Evolutionary conservation across 1,140 invertebrate species (phyloP), one percentile per base, ranked within the genome.

Genomic region (Sminthurinus signatus): DNA sequence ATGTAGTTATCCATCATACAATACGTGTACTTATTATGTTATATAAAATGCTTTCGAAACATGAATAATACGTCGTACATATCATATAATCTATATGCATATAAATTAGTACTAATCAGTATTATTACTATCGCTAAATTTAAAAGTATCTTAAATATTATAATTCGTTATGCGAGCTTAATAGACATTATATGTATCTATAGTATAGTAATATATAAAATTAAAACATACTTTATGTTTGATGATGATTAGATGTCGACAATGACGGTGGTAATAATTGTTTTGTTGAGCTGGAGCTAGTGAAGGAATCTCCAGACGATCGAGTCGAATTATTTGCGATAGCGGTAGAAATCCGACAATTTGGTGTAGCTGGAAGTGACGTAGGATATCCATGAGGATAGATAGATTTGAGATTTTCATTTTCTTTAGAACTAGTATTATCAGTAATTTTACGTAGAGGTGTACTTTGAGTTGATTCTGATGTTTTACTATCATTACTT

Each of bases 221-320:
- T n/a, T n/a, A n/a, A n/a, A n/a, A n/a, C n/a, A n/a, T n/a, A n/a
- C n/a, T n/a, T 25, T 56, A 56, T 23, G 29, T 21, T 39, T 54
- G 29, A 31, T 54, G 51, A 54, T 54, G n/a, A n/a, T n/a, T n/a
- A n/a, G n/a, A n/a, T n/a, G n/a, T 54, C 27, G 29, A 25, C 51
- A 54, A 54, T 10, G 51, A 54, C 25, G 36, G 62, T 10, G 66
- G 66, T 21, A 69, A 29, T n/a, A 70, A 43, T 54, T 67, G 68
- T 50, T 67, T 67, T n/a, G 64, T 67, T 14, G 65, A 71, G 23
- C 62, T 60, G 15, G 62, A 65, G 15, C 65, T 67, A 14, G 69
- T 71, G 57, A 71, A 71, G 8, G 69, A 71, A 44, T 71, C 69
- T 19, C 69, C 69, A 60, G 62, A 65, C 10, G 69, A 71, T 36